These are phyloP conservation scores for Stictocephala bisonia DNA, from an alignment of 2,888 invertebrate species.

Conservation along the genomic window DNA sequence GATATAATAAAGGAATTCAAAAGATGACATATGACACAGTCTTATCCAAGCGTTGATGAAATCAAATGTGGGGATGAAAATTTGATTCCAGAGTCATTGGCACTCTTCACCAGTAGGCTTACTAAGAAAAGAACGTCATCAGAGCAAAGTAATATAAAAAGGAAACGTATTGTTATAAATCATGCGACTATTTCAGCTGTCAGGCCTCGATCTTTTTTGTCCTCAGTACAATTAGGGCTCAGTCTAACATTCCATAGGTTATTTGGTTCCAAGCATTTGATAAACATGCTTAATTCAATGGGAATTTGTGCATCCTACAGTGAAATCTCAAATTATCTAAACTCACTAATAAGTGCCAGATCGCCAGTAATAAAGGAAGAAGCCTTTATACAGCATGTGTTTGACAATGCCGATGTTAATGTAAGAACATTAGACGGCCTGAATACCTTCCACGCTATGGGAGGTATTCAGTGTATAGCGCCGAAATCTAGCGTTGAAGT, in stretches of 20 bases:
- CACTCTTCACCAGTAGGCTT: not conserved
- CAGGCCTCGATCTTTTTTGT: constrained; percentile 59
- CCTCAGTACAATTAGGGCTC: constrained; percentile 59
- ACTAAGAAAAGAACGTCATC: too few species aligned
- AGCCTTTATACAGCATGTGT: constrained; percentile 58
- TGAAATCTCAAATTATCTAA: constrained; percentile 58
- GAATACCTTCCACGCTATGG: constrained; percentile 60
- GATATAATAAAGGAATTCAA: constrained; percentile 60
- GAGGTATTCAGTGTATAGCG: constrained; percentile 58
- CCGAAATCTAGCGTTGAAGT: constrained; percentile 34
- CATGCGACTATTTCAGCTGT: constrained; percentile 16
- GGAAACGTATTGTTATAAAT: not conserved
- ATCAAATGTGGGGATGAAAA: constrained; percentile 54
- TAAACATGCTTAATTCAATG: constrained; percentile 56
- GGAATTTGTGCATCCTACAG: constrained; percentile 59
- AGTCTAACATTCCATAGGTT: constrained; percentile 58
- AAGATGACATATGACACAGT: constrained; percentile 58
- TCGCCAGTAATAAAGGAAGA: constrained; percentile 48
- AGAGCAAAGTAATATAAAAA: constrained; percentile 2
- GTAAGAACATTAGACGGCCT: constrained; percentile 53
- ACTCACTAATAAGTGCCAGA: constrained; percentile 55
- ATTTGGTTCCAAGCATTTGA: constrained; percentile 57
- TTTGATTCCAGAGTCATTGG: constrained; percentile 14
- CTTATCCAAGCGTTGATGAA: constrained; percentile 58
- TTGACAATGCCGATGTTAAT: constrained; percentile 61